These are phyloP conservation scores for Drosophila melanocephala DNA, from an alignment of 2,888 invertebrate genomes.

Conservation along the genomic window DNA sequence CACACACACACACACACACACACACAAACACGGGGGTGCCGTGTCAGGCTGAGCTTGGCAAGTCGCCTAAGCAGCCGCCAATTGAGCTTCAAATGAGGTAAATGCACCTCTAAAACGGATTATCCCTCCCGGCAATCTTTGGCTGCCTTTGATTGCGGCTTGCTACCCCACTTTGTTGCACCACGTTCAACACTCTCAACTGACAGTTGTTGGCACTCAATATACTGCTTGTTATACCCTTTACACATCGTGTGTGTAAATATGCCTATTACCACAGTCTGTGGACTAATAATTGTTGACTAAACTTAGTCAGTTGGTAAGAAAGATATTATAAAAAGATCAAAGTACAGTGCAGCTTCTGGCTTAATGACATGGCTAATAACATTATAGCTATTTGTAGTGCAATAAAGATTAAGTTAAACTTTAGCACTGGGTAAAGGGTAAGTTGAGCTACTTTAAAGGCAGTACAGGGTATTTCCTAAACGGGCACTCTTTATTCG, in stretches of 20 bases:
- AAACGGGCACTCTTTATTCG: not conserved
- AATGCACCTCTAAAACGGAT: constrained; percentile 58
- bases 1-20: not conserved
- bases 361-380: not conserved
- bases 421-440: not conserved
- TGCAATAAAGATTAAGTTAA: not conserved
- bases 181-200: constrained; percentile 13
- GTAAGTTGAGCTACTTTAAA: not conserved
- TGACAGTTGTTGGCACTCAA: constrained; percentile 36
- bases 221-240: constrained; percentile 19
- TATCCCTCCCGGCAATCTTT: constrained; percentile 41
- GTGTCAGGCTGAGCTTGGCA: constrained; percentile 49
- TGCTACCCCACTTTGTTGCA: constrained; percentile 44
- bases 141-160: constrained; percentile 30
- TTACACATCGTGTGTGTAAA: not conserved
- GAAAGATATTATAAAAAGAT: too few relatives aligned
- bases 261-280: not conserved
- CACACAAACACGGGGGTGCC: constrained; percentile 5
- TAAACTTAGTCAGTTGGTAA: not conserved
- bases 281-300: not conserved
- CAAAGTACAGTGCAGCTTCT: not conserved
- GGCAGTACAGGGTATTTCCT: not conserved
- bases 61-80: constrained; percentile 65
- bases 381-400: not conserved
- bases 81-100: constrained; percentile 67